Conservation (phyloP, 1,140 invertebrate genomes). For the Caenorhabditis remanei region DNA sequence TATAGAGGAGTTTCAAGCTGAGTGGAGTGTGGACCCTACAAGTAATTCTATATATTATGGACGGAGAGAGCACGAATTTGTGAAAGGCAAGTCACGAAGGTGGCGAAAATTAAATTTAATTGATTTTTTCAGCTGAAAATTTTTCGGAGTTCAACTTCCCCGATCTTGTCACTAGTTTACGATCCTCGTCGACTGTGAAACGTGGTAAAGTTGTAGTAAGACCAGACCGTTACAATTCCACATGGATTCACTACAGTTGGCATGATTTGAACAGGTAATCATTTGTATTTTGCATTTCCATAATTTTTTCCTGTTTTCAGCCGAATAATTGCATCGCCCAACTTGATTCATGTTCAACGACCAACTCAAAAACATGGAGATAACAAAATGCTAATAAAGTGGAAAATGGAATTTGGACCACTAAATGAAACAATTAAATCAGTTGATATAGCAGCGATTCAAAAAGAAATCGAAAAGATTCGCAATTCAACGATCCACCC, state of each 20-base stretch:
- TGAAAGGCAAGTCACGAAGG: background rate
- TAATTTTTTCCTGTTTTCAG: background rate
- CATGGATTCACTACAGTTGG: slow-evolving; percentile 15
- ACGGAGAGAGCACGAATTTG: background rate
- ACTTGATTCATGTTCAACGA: background rate
- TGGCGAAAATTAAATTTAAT: background rate
- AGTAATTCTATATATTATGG: slow-evolving; percentile 9
- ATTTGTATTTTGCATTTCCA: background rate
- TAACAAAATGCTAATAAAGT: background rate
- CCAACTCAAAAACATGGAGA: background rate
- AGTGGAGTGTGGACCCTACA: background rate
- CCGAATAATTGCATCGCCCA: background rate
- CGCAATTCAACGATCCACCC: background rate
- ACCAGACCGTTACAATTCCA: background rate
- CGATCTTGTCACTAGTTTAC: background rate
- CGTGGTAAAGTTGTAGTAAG: background rate
- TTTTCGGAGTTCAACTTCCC: background rate
- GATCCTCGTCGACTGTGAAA: background rate
- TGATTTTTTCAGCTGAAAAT: background rate
- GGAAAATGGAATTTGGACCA: background rate
- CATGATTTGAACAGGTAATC: background rate
- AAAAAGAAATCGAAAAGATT: background rate
- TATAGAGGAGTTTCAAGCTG: background rate
- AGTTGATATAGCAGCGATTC: background rate
- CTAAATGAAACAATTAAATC: background rate